A percentile compares a stretch with the other conserved stretches of the same genome.
Evolutionary conservation across 2,888 invertebrate genomes (phyloP).

Genomic region (Alsophila aescularia): DNA sequence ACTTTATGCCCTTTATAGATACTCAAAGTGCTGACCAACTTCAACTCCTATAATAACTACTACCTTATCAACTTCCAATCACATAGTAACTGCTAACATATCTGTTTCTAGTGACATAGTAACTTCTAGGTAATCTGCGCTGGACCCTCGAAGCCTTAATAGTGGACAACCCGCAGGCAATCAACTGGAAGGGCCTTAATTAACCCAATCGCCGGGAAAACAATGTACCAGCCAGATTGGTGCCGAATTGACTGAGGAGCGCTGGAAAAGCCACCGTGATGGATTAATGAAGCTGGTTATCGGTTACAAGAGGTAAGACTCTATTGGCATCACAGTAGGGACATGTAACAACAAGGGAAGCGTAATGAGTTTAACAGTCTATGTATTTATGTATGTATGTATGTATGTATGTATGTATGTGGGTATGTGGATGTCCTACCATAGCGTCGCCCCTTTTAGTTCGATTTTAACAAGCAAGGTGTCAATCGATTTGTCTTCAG

Average conservation of each 20-base stretch:
- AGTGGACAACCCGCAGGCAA: slow-evolving; percentile 56
- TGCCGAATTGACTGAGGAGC: slow-evolving; percentile 37
- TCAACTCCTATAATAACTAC: neutral
- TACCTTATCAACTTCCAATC: neutral
- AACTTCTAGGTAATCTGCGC: slow-evolving; percentile 7
- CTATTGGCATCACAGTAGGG: neutral
- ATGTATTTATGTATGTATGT: no score
- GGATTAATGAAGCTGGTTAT: slow-evolving; percentile 17
- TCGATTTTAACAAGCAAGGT: no score
- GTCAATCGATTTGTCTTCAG: no score
- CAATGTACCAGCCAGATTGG: slow-evolving; percentile 51
- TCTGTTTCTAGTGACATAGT: neutral
- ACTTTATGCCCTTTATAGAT: no score
- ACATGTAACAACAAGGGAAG: no score
- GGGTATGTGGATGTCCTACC: no score
- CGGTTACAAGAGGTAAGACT: neutral
- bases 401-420: no score
- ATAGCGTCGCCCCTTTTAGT: no score
- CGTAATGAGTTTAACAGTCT: no score
- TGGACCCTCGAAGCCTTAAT: slow-evolving; percentile 37
- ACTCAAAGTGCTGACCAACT: neutral
- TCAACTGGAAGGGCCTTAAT: slow-evolving; percentile 55
- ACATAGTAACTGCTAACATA: neutral
- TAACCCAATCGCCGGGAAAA: slow-evolving; percentile 54
- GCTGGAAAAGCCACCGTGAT: slow-evolving; percentile 28